Evolutionary conservation across 2,797 vertebrate species (phyloP), one percentile per base, ranked within the genome.

Genomic region (Ataeniobius toweri): DNA sequence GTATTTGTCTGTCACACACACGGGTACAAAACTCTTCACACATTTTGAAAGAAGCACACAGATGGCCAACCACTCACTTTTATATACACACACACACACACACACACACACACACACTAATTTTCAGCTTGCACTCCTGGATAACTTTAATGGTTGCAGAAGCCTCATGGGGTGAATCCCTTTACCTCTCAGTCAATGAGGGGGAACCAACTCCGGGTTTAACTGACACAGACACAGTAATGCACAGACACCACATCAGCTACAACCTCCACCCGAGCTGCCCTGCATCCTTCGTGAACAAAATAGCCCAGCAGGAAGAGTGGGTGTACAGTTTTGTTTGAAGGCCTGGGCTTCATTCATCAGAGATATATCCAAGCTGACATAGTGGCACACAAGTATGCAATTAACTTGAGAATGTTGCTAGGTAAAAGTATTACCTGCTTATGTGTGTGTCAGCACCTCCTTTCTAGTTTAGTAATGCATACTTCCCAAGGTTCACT

Each of bases 231-330:
- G 24, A 71, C 80, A 63, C 76, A 80, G 76, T 39, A 70, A 86
- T 78, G 74, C 83, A 85, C 74, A 74, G 90, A 88, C 85, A 82
- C 48, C 16, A 18, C 36, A 87, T 77, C 56, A 86, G 84, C 83
- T 63, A 31, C 76, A 88, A 82, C 88, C 90, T 91, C 86, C 88
- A 89, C 89, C 86, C 7, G 20, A 8, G 6, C 53, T 58, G 56
- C n/a, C 24, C 56, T 58, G 56, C 88, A 90, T 22, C 78, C 90
- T 83, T 89, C 59, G 84, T 90, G 81, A 93, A 91, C 87, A 94
- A 94, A 89, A 92, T 77, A 85, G 89, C 77, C 87, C 89, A 89
- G 86, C 92, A 91, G 89, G 83, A 90, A 83, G 86, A 93, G 92
- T 93, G 89, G 89, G 90, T 92, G 90, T 89, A 79, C 69, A 89